phyloP scores from a whole-genome alignment of 2,797 vertebrate genomes.

The Sebastes matsubarae region DNA sequence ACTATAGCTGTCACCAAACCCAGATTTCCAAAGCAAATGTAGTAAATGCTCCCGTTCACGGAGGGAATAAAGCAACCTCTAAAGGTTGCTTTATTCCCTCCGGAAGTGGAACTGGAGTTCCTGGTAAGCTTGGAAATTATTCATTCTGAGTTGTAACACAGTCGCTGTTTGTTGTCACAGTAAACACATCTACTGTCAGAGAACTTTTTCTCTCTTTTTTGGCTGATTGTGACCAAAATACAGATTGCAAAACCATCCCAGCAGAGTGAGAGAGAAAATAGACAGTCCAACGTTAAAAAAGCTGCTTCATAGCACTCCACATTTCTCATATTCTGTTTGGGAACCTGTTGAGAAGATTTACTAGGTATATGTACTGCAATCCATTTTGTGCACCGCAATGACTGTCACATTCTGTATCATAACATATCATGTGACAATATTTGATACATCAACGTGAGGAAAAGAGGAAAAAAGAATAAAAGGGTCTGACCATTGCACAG shows the following conservation, averaged over 20 bases:
- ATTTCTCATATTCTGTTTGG: not conserved
- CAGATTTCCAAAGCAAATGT: not conserved
- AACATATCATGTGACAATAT: not conserved
- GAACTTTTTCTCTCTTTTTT: not conserved
- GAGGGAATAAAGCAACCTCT: too few relatives aligned
- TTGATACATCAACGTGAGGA: not conserved
- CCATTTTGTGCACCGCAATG: not conserved
- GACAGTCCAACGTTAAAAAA: not conserved
- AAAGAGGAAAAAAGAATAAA: too few relatives aligned
- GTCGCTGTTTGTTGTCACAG: not conserved
- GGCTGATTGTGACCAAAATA: constrained; percentile 8
- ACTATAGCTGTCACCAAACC: not conserved
- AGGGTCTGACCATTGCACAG: not conserved
- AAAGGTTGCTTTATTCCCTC: too few relatives aligned
- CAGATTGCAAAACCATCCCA: not conserved
- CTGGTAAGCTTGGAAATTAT: not conserved
- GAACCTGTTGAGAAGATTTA: constrained; percentile 4
- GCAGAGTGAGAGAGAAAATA: not conserved
- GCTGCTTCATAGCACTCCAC: not conserved
- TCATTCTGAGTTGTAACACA: not conserved
- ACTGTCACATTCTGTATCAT: not conserved
- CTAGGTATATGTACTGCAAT: not conserved
- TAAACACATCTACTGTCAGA: not conserved
- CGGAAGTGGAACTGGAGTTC: not conserved
- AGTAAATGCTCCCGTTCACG: not conserved